phyloP scores from a whole-genome alignment of 2,888 invertebrate species.

The Orchesellides sinensis region DNA sequence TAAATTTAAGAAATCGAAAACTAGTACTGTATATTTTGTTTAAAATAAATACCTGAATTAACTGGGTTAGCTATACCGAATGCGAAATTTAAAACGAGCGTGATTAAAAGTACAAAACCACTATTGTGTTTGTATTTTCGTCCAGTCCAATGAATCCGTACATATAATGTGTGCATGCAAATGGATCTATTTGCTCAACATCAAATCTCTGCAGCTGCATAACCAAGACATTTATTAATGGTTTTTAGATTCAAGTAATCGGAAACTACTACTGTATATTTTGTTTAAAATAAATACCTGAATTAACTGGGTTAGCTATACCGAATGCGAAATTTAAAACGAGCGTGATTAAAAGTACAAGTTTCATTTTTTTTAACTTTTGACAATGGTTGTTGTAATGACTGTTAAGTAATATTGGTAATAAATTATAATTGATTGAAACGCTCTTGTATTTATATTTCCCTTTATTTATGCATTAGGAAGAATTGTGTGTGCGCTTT shows the following conservation, averaged over 20 bases:
- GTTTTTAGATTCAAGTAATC: not conserved
- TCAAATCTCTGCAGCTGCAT: constrained; percentile 78
- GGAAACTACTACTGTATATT: too few relatives aligned
- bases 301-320: constrained; percentile 39
- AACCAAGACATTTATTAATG: not conserved
- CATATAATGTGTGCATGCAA: constrained; percentile 77
- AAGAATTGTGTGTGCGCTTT: too few relatives aligned
- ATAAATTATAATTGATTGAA: too few relatives aligned
- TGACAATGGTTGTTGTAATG: too few relatives aligned
- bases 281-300: too few relatives aligned
- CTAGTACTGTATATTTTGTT: too few relatives aligned
- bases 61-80: constrained; percentile 39
- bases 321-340: constrained; percentile 31
- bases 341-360: constrained; percentile 77
- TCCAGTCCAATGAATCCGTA: constrained; percentile 85
- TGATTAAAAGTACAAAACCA: constrained; percentile 76
- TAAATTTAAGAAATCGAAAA: not conserved
- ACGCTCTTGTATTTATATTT: too few relatives aligned
- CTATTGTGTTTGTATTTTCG: constrained; percentile 76
- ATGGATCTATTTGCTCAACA: constrained; percentile 77
- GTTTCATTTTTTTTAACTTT: too few relatives aligned
- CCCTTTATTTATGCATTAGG: too few relatives aligned
- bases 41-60: constrained; percentile 36
- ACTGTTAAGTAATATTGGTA: too few relatives aligned
- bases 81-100: constrained; percentile 39